Evolutionary conservation across 2,113 vertebrate genomes (phyloP), one percentile per base, ranked within the genome.

Genomic region (Spilogale gracilis): DNA sequence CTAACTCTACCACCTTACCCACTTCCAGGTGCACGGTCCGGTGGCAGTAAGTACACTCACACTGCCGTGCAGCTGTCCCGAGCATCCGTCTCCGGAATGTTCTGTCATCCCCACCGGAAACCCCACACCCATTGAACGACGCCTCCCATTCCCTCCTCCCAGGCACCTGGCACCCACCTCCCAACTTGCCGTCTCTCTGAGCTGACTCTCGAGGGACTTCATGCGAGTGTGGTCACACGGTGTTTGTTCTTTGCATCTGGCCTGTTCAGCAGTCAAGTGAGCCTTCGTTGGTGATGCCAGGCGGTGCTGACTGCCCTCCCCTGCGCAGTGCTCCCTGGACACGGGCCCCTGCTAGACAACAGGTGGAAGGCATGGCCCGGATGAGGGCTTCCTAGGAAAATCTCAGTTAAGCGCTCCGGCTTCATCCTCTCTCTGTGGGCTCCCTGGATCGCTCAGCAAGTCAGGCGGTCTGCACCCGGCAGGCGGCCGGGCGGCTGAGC

Each of bases 221-320:
- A 0, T 9, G 0, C 3, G 2, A n/a, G n/a, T 0, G 8, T 32
- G 25, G 10, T 13, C 17, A 2, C 25, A 1, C 0, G 0, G 23
- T 0, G 0, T 27, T 14, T 27, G 14, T 48, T 56, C 69, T 21
- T 50, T 5, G 78, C 17, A 38, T 20, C 9, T 25, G 54, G 43
- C 48, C 65, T 54, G 61, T 43, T 79, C 11, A 20, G 48, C 2
- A 2, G 48, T n/a, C 2, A 0, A 8, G 38, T 0, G 2, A 25
- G 30, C 65, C 61, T 65, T 54, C 21, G 0, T 6, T 20, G 32
- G 63, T 5, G 4, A 52, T 20, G 25, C 23, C 1, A 0, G 71
- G 18, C 0, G 0, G 38, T 3, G 11, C 16, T 6, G 50, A 38
- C 38, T 0, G 0, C 2, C 20, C 20, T 58, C 30, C 52, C 45